A percentile compares a stretch with the other conserved stretches of the same genome.
These are phyloP conservation scores for Lapara coniferarum DNA, from an alignment of 2,888 invertebrate genomes.

Conservation along the genomic window DNA sequence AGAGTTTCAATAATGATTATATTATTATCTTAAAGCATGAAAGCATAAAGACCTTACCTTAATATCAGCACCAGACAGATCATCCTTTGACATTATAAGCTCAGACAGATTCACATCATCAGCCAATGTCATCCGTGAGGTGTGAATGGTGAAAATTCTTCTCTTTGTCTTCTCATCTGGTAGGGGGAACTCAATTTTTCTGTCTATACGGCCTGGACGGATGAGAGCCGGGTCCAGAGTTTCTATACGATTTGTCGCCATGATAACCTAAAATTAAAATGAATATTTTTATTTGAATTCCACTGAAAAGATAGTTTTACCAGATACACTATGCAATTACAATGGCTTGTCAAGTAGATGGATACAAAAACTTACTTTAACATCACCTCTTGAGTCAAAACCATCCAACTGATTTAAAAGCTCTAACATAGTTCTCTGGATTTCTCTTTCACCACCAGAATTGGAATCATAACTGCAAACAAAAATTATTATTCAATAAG, in stretches of 20 bases:
- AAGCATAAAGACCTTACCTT: constrained; percentile 82
- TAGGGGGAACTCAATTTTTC: constrained; percentile 99
- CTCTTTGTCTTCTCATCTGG: constrained; percentile 99
- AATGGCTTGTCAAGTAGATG: neutral
- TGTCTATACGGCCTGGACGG: constrained; percentile 98
- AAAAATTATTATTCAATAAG: constrained; percentile 10
- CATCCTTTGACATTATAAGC: constrained; percentile 99
- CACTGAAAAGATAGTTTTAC: no score
- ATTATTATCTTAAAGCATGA: no score
- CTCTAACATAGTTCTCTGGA: constrained; percentile 99
- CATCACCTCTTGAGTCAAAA: constrained; percentile 97
- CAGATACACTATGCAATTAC: no score
- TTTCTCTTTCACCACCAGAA: constrained; percentile 99
- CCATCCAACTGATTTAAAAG: constrained; percentile 99
- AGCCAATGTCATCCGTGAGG: constrained; percentile 98
- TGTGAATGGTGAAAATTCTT: constrained; percentile 98
- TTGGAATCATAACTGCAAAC: constrained; percentile 94
- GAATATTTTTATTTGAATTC: neutral
- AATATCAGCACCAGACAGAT: constrained; percentile 98
- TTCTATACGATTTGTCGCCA: constrained; percentile 99
- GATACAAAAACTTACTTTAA: constrained; percentile 86
- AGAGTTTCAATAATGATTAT: no score
- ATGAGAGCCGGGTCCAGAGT: constrained; percentile 99
- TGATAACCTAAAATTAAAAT: constrained; percentile 87
- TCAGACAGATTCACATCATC: constrained; percentile 98